Evolutionary conservation across 1,140 invertebrate genomes (phyloP), one percentile per base, ranked within the genome.

Genomic region (Lucilia sericata): DNA sequence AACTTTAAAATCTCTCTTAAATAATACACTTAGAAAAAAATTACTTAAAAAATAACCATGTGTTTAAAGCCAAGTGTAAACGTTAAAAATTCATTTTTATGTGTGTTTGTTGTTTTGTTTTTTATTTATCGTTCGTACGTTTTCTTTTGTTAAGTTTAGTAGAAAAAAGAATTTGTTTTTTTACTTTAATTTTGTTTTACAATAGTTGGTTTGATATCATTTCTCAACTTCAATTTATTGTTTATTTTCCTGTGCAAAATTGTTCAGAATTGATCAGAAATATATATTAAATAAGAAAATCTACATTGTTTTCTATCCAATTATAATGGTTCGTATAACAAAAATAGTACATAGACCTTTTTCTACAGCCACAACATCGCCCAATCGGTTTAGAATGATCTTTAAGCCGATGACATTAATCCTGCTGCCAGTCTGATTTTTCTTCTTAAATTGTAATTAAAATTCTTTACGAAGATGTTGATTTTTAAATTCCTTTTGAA

Each of bases 31-130:
- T 70, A 70, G 65, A 70, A 70, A 70, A 70, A 42, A 42, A 70
- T 21, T 70, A 55, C n/a, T 55, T 5, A 55, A 55, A 13, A 55
- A 55, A 13, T 12, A 76, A 14, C 13, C 49, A 78, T 49, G 36
- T 78, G 75, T 78, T 78, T 78, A 78, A 78, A 78, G 75, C 75
- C 75, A 78, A 80, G 76, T 19, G 76, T 80, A 49, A 70, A 49
- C 47, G n/a, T 80, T 49, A 19, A 51, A 80, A 49, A 49, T 42
- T 21, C 5, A 21, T 78, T 78, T 30, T 78, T 78, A 78, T 47
- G 42, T 47, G 75, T 78, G 34, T 78, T 30, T 75, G 30, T 75
- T 75, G 25, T 75, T 75, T 34, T 36, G 9, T 30, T 78, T 78
- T n/a, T 78, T 19, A 10, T 47, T 17, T 78, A 47, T 47, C n/a